Evolutionary conservation across 2,113 vertebrate species (phyloP).

Genomic region (Heterocephalus glaber): DNA sequence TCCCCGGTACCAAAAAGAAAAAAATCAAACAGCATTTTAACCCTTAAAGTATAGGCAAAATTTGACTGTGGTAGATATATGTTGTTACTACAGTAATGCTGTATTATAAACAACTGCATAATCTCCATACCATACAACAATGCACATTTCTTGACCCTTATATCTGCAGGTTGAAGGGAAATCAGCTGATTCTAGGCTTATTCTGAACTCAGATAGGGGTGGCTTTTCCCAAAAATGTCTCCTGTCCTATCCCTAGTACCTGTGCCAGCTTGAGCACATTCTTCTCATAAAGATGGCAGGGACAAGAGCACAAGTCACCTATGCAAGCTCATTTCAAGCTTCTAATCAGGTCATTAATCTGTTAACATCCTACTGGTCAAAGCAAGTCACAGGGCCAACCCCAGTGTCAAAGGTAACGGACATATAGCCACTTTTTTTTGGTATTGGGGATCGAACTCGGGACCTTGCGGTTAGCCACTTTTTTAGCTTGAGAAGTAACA

Average conservation of each 20-base stretch:
- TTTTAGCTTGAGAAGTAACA: background rate
- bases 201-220: background rate
- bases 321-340: background rate
- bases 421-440: background rate
- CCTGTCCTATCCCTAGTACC: background rate
- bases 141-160: background rate
- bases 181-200: background rate
- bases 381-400: background rate
- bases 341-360: background rate
- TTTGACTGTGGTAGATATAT: background rate
- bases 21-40: slow-evolving; percentile 42
- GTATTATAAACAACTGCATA: background rate
- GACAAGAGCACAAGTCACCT: background rate
- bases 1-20: too few species aligned
- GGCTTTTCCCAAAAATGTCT: background rate
- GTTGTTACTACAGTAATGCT: background rate
- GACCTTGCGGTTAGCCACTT: too few species aligned
- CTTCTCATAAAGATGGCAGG: background rate
- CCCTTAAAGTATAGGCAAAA: background rate
- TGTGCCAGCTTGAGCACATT: background rate
- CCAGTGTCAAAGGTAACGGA: background rate
- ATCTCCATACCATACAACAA: background rate
- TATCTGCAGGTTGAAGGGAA: background rate
- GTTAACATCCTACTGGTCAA: background rate
- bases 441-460: too few species aligned